Conservation (phyloP, 2,113 vertebrate genomes). For the Myiopsitta monachus region DNA sequence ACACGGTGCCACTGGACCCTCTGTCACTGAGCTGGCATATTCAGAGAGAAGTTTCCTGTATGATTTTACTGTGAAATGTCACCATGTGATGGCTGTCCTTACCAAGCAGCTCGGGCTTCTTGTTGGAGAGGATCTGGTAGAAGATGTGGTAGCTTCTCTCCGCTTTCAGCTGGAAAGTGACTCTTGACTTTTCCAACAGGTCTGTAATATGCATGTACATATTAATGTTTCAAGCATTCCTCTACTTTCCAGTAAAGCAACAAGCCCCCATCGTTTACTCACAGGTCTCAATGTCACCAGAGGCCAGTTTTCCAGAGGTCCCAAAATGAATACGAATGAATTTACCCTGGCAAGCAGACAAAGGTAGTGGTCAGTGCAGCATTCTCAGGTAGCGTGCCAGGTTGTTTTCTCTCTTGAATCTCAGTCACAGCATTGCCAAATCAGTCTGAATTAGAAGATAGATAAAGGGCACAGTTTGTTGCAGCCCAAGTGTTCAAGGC, state of each 20-base stretch:
- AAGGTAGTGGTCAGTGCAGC: not conserved
- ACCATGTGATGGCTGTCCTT: conserved; percentile 3
- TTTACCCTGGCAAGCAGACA: conserved; percentile 67
- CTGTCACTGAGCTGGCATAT: not conserved
- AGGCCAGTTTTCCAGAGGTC: conserved; percentile 76
- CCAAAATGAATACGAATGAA: conserved; percentile 81
- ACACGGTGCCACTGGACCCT: not conserved
- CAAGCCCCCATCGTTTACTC: conserved; percentile 11
- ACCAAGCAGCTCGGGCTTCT: conserved; percentile 89
- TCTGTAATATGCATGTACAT: conserved; percentile 59
- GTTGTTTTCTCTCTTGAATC: not conserved
- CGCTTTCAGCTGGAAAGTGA: conserved; percentile 89
- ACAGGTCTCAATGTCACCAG: conserved; percentile 81
- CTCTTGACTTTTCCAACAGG: conserved; percentile 90
- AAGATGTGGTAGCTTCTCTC: conserved; percentile 95
- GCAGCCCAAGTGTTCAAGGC: not conserved
- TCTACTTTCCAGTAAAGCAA: not conserved
- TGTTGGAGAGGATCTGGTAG: conserved; percentile 91
- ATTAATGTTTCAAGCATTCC: not conserved
- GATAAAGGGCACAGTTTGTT: not conserved
- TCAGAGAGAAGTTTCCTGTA: not conserved
- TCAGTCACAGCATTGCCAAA: not conserved
- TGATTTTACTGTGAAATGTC: not conserved
- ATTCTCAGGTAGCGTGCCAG: not conserved
- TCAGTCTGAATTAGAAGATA: not conserved